Conservation (phyloP, 2,113 vertebrate species). For the Stictonetta naevosa region DNA sequence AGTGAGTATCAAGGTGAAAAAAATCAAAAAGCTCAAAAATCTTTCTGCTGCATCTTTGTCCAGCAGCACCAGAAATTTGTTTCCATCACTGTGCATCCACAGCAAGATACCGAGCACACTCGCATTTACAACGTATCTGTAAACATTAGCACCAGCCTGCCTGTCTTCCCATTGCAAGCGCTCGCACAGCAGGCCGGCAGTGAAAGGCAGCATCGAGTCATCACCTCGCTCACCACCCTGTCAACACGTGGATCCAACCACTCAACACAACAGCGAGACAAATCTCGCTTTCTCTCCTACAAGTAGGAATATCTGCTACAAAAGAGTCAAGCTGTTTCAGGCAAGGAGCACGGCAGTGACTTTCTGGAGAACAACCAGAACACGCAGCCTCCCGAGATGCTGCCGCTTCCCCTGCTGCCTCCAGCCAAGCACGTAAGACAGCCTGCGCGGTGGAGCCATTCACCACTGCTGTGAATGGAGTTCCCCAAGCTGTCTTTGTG, state of each 20-base stretch:
- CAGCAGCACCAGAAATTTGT: background rate
- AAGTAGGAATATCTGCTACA: accelerated
- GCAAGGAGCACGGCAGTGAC: background rate
- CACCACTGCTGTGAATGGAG: background rate
- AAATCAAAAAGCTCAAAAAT: background rate
- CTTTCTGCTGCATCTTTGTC: background rate
- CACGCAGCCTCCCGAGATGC: no score
- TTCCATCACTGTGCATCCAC: accelerated
- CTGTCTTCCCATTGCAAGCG: background rate
- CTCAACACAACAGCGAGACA: background rate
- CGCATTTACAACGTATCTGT: background rate
- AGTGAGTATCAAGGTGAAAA: background rate
- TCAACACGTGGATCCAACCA: background rate
- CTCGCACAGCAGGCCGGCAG: background rate
- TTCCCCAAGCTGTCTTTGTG: background rate
- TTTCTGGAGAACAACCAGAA: background rate
- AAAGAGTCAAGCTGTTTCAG: background rate
- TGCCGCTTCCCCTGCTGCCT: background rate
- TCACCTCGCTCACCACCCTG: background rate
- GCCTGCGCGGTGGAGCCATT: background rate
- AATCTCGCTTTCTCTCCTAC: background rate
- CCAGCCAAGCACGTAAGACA: background rate
- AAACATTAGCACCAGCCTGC: background rate
- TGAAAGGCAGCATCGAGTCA: background rate
- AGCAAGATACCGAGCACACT: background rate